Evolutionary conservation across 1,140 invertebrate species (phyloP), one percentile per base, ranked within the genome.

Genomic region (Scaptodrosophila lebanonensis): DNA sequence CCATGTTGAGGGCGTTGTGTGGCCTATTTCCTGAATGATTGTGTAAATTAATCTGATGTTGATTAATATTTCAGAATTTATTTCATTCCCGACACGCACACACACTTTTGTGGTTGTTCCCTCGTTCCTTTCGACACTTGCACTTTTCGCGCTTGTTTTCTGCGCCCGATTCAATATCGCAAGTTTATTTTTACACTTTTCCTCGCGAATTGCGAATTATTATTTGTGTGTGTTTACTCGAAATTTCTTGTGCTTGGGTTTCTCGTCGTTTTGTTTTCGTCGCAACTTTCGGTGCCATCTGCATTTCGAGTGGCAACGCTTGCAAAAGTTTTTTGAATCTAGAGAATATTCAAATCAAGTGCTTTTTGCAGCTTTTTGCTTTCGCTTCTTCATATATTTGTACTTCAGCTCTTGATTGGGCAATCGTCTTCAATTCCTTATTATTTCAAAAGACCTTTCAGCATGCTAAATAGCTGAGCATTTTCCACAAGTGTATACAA

Each of bases 231-330:
- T 61, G 51, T 61, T 67, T 57, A 40, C 15, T 38, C 33, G 45
- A 47, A 20, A 17, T 22, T 40, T 27, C 47, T 48, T 58, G 30
- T 47, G 15, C 35, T 71, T 4, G 47, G 48, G 18, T 50, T 72
- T 82, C n/a, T n/a, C n/a, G 33, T 30, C 54, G 43, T 66, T 75
- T 83, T 83, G 66, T 76, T 82, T 83, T 82, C 62, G 49, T 77
- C 61, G 50, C 75, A 58, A 43, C 50, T 72, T 77, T 79, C 72
- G 72, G 30, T 29, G 25, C 20, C 3, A 53, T 58, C 13, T 48
- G 29, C 22, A 20, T 20, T 32, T 42, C 33, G n/a, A 36, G 40
- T 77, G 73, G 73, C 73, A 77, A 77, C 45, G 11, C 51, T 66
- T 32, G 29, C 17, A 13, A 50, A 64, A 77, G 36, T 48, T 77